These are phyloP conservation scores for Dermochelys coriacea DNA, from an alignment of 2,797 vertebrate genomes.

Conservation along the genomic window DNA sequence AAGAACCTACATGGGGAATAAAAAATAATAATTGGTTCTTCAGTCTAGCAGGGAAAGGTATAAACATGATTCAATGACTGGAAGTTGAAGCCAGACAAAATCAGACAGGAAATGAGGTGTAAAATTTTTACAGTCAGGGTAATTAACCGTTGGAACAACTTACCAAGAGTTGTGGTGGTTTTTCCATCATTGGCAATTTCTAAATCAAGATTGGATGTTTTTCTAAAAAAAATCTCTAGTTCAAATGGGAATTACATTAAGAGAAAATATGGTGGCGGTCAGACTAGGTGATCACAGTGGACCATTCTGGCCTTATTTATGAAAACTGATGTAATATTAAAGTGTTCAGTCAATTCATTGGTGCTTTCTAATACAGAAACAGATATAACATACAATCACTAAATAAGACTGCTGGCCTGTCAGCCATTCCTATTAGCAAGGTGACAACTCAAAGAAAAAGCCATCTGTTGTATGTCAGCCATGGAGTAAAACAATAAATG, in stretches of 20 bases:
- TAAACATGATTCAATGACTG: background rate
- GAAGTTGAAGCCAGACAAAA: background rate
- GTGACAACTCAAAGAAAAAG: background rate
- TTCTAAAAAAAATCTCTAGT: background rate
- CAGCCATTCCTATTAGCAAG: background rate
- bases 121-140: background rate
- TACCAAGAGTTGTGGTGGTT: background rate
- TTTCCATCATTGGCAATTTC: background rate
- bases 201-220: background rate
- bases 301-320: background rate
- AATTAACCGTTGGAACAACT: background rate
- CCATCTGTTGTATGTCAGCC: conserved; percentile 26
- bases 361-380: background rate
- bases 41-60: background rate
- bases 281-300: background rate
- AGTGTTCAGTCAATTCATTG: background rate
- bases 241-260: background rate
- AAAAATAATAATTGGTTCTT: background rate
- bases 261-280: too few relatives aligned
- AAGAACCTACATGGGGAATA: background rate
- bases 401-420: conserved; percentile 10
- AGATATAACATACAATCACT: background rate
- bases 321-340: background rate
- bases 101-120: background rate
- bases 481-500: conserved; percentile 33